phyloP scores from a whole-genome alignment of 2,888 invertebrate species.

The Lithosia quadra region DNA sequence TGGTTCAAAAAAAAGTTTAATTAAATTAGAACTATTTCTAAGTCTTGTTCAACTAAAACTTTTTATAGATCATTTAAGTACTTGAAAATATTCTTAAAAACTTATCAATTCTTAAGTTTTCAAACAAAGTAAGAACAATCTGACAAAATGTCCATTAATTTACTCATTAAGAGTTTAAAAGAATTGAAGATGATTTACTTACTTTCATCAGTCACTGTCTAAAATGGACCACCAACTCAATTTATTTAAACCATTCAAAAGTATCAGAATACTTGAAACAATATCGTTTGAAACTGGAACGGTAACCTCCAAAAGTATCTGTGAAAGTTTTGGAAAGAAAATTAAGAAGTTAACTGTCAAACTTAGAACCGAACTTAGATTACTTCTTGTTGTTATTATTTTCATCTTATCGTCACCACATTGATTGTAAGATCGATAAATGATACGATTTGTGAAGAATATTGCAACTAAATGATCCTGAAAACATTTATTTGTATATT shows the following conservation, averaged over 20 bases:
- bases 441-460: neutral
- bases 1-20: neutral
- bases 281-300: slow-evolving; percentile 5
- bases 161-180: slow-evolving; percentile 4
- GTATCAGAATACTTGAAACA: slow-evolving; percentile 12
- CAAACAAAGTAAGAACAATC: neutral
- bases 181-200: slow-evolving; percentile 9
- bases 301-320: slow-evolving; percentile 12
- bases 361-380: neutral
- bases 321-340: slow-evolving; percentile 21
- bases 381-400: neutral
- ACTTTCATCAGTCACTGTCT: slow-evolving; percentile 15
- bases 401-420: neutral
- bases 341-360: slow-evolving; percentile 38
- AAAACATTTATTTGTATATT: neutral
- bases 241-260: slow-evolving; percentile 15
- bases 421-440: neutral
- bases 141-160: slow-evolving; percentile 1
- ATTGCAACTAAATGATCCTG: neutral
- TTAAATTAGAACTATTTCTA: neutral
- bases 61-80: neutral
- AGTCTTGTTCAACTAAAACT: neutral
- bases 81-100: neutral
- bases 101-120: neutral
- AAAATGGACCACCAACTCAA: slow-evolving; percentile 12